A percentile compares a stretch with the other conserved stretches of the same genome.
These are phyloP conservation scores for Drosophila pseudotakahashii DNA, from an alignment of 2,888 invertebrate genomes.

Conservation along the genomic window DNA sequence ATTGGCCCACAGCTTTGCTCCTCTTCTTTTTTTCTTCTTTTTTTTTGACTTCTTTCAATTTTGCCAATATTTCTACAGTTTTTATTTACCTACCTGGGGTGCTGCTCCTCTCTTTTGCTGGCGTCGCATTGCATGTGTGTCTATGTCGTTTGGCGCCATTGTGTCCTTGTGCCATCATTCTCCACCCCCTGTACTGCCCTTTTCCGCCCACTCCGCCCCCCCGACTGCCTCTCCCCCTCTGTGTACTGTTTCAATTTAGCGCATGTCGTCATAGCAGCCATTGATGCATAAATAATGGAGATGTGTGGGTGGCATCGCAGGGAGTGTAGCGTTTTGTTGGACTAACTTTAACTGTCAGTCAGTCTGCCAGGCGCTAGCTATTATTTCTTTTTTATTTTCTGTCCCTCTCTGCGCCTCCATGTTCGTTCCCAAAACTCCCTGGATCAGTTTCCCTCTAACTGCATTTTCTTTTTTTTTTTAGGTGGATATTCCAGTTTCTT, in stretches of 20 bases:
- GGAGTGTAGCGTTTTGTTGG: slow-evolving; percentile 49
- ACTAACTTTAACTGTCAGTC: slow-evolving; percentile 79
- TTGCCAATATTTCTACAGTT: slow-evolving; percentile 56
- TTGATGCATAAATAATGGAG: slow-evolving; percentile 81
- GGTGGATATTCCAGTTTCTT: slow-evolving; percentile 55
- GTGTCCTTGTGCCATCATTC: slow-evolving; percentile 58
- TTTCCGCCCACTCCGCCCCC: neutral
- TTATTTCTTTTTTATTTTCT: slow-evolving; percentile 12
- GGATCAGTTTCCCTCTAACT: slow-evolving; percentile 53
- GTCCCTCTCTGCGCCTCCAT: slow-evolving; percentile 9
- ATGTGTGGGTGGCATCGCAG: slow-evolving; percentile 29
- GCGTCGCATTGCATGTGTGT: slow-evolving; percentile 71
- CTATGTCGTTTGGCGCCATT: slow-evolving; percentile 68
- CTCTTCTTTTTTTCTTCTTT: slow-evolving; percentile 1
- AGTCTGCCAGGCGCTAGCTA: slow-evolving; percentile 49
- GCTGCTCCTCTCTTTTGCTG: slow-evolving; percentile 20
- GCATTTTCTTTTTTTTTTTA: slow-evolving; percentile 66
- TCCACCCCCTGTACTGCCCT: neutral
- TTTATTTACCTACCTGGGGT: slow-evolving; percentile 60
- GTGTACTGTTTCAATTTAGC: slow-evolving; percentile 78
- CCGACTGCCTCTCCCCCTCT: slow-evolving; percentile 17
- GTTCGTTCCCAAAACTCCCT: slow-evolving; percentile 42
- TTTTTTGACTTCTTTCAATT: slow-evolving; percentile 52
- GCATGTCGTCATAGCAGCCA: slow-evolving; percentile 80
- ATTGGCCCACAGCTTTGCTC: slow-evolving; percentile 14